A percentile compares a stretch with the other conserved stretches of the same genome.
Evolutionary conservation across 2,113 vertebrate genomes (phyloP).

Genomic region (Nesoenas mayeri): DNA sequence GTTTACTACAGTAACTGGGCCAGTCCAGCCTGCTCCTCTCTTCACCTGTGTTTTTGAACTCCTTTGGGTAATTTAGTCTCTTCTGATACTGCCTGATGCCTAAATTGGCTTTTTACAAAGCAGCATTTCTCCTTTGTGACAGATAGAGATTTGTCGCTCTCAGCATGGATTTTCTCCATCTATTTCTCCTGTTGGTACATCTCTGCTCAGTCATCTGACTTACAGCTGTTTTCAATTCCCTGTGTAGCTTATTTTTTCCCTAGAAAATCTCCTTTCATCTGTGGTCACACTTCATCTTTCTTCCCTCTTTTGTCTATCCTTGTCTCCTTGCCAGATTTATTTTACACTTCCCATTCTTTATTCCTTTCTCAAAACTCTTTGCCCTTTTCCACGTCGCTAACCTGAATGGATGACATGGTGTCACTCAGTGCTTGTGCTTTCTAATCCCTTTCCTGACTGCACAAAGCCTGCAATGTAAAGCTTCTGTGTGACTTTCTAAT

Average conservation of each 20-base stretch:
- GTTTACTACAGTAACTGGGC: not conserved
- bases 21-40: not conserved
- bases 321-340: not conserved
- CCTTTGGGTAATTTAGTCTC: not conserved
- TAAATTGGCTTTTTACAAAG: not conserved
- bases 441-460: not conserved
- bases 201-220: not conserved
- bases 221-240: not conserved
- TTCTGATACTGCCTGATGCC: not conserved
- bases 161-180: not conserved
- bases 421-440: not conserved
- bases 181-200: not conserved
- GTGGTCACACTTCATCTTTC: not conserved
- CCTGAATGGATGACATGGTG: fast-evolving
- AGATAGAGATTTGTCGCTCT: not conserved
- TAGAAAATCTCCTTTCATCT: not conserved
- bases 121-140: not conserved
- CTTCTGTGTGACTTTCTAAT: not conserved
- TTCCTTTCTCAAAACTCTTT: not conserved
- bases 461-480: not conserved
- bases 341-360: not conserved
- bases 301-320: not conserved
- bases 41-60: not conserved
- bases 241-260: not conserved
- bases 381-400: not conserved